A percentile compares a stretch with the other conserved stretches of the same genome.
These are phyloP conservation scores for Monochamus saltuarius DNA, from an alignment of 1,140 invertebrate genomes.

Conservation along the genomic window DNA sequence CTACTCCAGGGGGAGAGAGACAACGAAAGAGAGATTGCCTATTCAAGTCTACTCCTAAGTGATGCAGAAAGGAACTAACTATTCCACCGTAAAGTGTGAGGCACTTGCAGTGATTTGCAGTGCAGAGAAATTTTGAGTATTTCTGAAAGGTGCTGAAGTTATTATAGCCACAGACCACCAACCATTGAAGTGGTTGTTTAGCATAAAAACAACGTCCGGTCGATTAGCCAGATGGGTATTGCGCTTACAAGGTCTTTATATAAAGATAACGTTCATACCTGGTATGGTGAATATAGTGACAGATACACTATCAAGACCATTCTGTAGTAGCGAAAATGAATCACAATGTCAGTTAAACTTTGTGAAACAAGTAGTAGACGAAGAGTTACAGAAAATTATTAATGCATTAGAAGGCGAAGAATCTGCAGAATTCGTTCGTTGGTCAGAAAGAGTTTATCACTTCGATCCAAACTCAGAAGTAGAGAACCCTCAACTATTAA, in stretches of 20 bases:
- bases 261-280: constrained; percentile 22
- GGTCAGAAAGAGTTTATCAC: constrained; percentile 42
- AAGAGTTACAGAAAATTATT: too few species aligned
- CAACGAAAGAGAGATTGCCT: constrained; percentile 40
- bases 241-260: constrained; percentile 18
- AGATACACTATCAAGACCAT: constrained; percentile 24
- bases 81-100: constrained; percentile 51
- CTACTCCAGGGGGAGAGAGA: too few species aligned
- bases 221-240: constrained; percentile 52
- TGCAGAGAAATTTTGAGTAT: constrained; percentile 40
- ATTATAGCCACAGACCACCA: constrained; percentile 54
- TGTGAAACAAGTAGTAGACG: too few species aligned
- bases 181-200: constrained; percentile 54
- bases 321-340: constrained; percentile 15
- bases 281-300: constrained; percentile 22
- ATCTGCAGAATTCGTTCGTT: constrained; percentile 18
- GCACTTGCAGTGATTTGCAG: constrained; percentile 50
- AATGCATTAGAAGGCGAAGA: too few species aligned
- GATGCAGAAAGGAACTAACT: constrained; percentile 51
- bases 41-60: constrained; percentile 44
- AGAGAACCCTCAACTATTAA: constrained; percentile 37
- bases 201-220: constrained; percentile 50
- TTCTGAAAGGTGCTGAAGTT: constrained; percentile 33
- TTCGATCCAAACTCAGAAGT: constrained; percentile 34
- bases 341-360: constrained; percentile 28